Percentiles rank a stretch among this genome's conserved stretches.
These are phyloP conservation scores for Cheirogaleus major DNA, from an alignment of 2,797 vertebrate genomes.

Conservation along the genomic window DNA sequence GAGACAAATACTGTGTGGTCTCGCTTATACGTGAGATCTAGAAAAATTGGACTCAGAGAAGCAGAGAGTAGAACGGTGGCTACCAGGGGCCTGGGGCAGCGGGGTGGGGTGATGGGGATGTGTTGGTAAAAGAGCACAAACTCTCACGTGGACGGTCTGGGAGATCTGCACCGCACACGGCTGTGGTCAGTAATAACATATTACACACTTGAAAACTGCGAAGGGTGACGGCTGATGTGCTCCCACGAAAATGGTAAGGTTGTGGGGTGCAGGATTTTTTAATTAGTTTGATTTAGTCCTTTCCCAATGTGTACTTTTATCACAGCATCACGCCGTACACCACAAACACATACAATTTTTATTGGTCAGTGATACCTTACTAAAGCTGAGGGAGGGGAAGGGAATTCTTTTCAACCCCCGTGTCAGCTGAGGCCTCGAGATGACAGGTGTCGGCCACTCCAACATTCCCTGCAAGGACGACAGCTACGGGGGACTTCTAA, in stretches of 20 bases:
- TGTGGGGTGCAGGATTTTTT: background rate
- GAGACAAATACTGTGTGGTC: background rate
- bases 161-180: too few species aligned
- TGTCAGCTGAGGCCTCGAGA: background rate
- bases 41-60: background rate
- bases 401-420: background rate
- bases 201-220: background rate
- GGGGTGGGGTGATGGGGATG: background rate
- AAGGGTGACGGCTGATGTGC: background rate
- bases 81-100: too few species aligned
- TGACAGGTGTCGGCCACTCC: fast-evolving
- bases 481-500: background rate
- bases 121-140: background rate
- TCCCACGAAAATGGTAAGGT: background rate
- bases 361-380: background rate
- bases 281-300: background rate
- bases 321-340: background rate
- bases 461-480: fast-evolving
- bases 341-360: background rate
- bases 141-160: background rate
- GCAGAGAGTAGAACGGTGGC: background rate
- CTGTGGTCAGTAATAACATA: fast-evolving
- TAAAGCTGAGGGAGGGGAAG: too few species aligned
- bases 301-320: background rate
- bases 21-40: background rate